Evolutionary conservation across 2,797 vertebrate species (phyloP), one percentile per base, ranked within the genome.

Genomic region (Pithecia hirsuta): DNA sequence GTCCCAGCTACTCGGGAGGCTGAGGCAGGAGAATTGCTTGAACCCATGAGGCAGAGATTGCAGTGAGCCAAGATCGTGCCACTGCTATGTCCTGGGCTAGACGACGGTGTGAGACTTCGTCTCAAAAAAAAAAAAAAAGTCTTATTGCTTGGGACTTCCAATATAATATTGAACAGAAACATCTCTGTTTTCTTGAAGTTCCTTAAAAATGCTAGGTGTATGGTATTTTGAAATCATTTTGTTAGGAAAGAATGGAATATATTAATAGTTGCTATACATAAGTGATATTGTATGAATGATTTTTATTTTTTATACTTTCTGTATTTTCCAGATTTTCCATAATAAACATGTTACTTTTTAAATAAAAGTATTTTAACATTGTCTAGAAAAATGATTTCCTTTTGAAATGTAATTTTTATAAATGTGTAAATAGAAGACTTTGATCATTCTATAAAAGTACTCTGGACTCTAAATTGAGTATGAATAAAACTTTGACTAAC

Each of bases 381-480:
- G 17, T 48, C 30, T 84, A 41, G 67, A 61, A 92, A 93, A 85
- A 46, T 19, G 41, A 72, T 86, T 94, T 14, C 19, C 48, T 89
- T 93, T 89, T 83, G 70, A 93, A 96, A 79, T 52, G 67, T 70
- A 95, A 52, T 46, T 93, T 89, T 89, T 48, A 82, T 79, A 89
- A 82, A n/a, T 70, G 86, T 7, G 28, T 83, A 95, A 72, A 70
- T 72, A 70, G 52, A 75, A 28, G 39, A 24, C 20, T 92, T 94
- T 33, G 67, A 48, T 76, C 28, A 64, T 26, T 78, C 44, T 76
- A 50, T 67, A 57, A 79, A 82, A 78, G 85, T 36, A 28, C 9
- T 87, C 0, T 80, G 2, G 39, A 84, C 4, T 46, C 15, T 55
- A 91, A 61, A 19, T 57, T 84, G 96, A 95, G 57, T 67, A 19